Evolutionary conservation across 2,888 invertebrate genomes (phyloP), one percentile per base, ranked within the genome.

Genomic region (Deladenus siricidicola): DNA sequence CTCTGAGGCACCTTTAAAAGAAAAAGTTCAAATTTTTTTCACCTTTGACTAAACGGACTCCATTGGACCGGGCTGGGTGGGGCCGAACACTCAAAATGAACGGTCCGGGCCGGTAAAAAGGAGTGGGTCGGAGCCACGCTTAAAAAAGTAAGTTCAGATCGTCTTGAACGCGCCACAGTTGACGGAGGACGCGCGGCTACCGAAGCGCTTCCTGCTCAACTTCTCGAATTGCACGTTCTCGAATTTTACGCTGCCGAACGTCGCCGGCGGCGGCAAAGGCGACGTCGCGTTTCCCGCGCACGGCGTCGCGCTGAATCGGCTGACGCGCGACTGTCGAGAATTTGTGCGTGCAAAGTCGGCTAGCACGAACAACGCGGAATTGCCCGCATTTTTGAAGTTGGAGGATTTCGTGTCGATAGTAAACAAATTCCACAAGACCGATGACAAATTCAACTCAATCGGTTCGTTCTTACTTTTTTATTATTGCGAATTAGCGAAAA

Each of bases 241-340:
- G 14, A 60, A 60, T 60, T 60, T 57, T 47, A 43, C 45, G 34
- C 50, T 60, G 3, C 30, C 45, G 3, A 47, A 58, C n/a, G 60
- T 58, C 29, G 42, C 58, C 19, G 58, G 39, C 29, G 10, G 58
- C 3, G 29, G n/a, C n/a, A n/a, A n/a, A n/a, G n/a, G n/a, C n/a
- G n/a, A n/a, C n/a, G n/a, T n/a, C n/a, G n/a, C n/a, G n/a, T n/a
- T n/a, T n/a, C n/a, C n/a, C n/a, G n/a, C n/a, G n/a, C n/a, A n/a
- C n/a, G n/a, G n/a, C n/a, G n/a, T n/a, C n/a, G n/a, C n/a, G n/a
- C n/a, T n/a, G n/a, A n/a, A n/a, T n/a, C n/a, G 21, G 48, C 39
- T 57, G 39, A 48, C 57, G 21, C n/a, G 30, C 4, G 30, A 49
- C 23, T 57, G 30, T 23, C 29, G 43, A n/a, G 29, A 34, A 56